Percentiles rank a stretch among this genome's conserved stretches.
Conservation (phyloP, 2,888 invertebrate genomes). For the Athrips mouffetella region DNA sequence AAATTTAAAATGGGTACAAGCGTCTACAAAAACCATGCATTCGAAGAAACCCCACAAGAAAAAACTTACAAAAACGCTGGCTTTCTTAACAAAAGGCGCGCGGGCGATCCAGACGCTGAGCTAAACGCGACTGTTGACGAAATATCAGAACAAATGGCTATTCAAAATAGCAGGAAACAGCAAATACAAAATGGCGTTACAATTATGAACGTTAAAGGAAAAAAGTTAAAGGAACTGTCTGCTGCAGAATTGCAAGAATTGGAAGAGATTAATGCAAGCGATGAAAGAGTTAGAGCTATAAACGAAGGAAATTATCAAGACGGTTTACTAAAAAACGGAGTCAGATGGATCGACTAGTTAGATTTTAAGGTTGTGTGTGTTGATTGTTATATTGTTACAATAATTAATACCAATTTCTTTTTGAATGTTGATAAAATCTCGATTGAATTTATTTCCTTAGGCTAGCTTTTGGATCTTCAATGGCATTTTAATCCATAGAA, state of each 20-base stretch:
- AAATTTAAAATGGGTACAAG: slow-evolving; percentile 30
- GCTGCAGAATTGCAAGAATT: slow-evolving; percentile 51
- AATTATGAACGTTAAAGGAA: slow-evolving; percentile 32
- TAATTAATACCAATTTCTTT: too few species aligned
- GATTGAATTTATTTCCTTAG: too few species aligned
- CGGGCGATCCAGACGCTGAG: slow-evolving; percentile 54
- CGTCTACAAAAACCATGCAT: slow-evolving; percentile 50
- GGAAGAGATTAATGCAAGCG: slow-evolving; percentile 51
- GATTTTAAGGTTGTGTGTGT: too few species aligned
- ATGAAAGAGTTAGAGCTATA: slow-evolving; percentile 59
- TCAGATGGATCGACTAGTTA: slow-evolving; percentile 47
- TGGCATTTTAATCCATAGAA: too few species aligned
- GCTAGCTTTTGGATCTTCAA: too few species aligned
- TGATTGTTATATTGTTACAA: too few species aligned
- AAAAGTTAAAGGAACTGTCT: slow-evolving; percentile 53
- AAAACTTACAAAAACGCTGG: slow-evolving; percentile 42
- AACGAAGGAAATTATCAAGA: slow-evolving; percentile 53
- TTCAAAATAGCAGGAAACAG: slow-evolving; percentile 33
- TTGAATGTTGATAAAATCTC: too few species aligned
- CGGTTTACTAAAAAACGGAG: slow-evolving; percentile 41
- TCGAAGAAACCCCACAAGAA: slow-evolving; percentile 32
- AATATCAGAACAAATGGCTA: slow-evolving; percentile 47
- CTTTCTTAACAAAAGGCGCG: slow-evolving; percentile 52
- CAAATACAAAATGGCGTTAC: slow-evolving; percentile 16
- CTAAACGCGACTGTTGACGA: slow-evolving; percentile 56